Conservation (phyloP, 2,888 invertebrate species). For the Hermodice carunculata region DNA sequence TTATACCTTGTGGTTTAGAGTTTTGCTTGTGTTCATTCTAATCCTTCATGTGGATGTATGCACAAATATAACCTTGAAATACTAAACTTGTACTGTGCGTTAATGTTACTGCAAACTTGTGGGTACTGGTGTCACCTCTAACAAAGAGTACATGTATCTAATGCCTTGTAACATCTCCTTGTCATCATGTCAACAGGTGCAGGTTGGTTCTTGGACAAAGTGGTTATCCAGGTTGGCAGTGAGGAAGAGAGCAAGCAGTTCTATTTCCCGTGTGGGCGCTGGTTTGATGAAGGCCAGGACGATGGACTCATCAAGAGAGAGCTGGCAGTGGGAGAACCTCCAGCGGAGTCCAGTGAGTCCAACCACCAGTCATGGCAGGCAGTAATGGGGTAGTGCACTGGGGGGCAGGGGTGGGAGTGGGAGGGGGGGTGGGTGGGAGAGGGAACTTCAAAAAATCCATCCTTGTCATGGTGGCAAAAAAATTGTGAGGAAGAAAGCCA, state of each 20-base stretch:
- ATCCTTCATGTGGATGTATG: too few species aligned
- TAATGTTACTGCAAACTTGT: too few species aligned
- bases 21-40: too few species aligned
- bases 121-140: too few species aligned
- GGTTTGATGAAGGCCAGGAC: conserved; percentile 57
- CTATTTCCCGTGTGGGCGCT: conserved; percentile 54
- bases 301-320: conserved; percentile 53
- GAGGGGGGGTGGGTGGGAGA: neutral
- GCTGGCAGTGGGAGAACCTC: conserved; percentile 38
- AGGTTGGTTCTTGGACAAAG: conserved; percentile 55
- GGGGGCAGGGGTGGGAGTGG: neutral
- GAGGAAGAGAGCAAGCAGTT: conserved; percentile 29
- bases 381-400: neutral
- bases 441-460: neutral
- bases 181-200: conserved; percentile 34
- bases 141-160: too few species aligned
- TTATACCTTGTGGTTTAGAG: too few species aligned
- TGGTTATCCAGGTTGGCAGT: conserved; percentile 44
- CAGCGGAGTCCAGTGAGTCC: conserved; percentile 25
- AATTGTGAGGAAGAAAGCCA: too few species aligned
- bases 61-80: too few species aligned
- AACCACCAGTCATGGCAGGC: neutral
- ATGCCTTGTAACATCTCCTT: too few species aligned
- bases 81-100: too few species aligned
- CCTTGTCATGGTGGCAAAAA: too few species aligned